phyloP scores from a whole-genome alignment of 2,797 vertebrate genomes.

The Enteromius radiatus region DNA sequence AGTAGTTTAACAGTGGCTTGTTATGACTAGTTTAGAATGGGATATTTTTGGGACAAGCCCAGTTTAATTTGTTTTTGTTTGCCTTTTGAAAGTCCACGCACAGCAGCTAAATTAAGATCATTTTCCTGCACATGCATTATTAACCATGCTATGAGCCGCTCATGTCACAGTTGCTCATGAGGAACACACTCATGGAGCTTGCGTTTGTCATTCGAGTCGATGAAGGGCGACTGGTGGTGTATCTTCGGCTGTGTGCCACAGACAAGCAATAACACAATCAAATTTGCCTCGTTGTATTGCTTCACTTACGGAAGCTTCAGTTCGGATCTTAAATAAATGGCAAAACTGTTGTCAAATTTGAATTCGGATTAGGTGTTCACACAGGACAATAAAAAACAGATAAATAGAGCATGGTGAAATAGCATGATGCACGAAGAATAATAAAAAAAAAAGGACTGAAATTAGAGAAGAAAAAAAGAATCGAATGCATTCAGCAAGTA shows the following conservation, averaged over 20 bases:
- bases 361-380: slow-evolving; percentile 1
- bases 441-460: background rate
- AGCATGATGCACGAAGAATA: background rate
- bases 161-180: slow-evolving; percentile 69
- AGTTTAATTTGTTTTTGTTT: background rate
- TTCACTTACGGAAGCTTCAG: background rate
- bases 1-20: background rate
- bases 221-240: background rate
- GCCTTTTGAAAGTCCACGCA: slow-evolving; percentile 65
- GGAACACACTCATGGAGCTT: slow-evolving; percentile 39
- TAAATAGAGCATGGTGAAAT: background rate
- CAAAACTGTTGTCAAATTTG: background rate
- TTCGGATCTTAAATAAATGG: background rate
- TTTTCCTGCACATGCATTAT: slow-evolving; percentile 82
- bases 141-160: slow-evolving; percentile 73
- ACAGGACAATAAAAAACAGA: background rate
- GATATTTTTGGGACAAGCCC: background rate
- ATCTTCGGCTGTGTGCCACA: background rate
- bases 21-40: background rate
- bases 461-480: background rate
- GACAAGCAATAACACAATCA: background rate
- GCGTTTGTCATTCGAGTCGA: background rate
- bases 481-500: background rate
- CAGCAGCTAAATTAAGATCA: slow-evolving; percentile 79
- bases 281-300: background rate